Base-by-base conservation (phyloP, 1,140 invertebrate genomes). In the Lucilia cuprina region DNA sequence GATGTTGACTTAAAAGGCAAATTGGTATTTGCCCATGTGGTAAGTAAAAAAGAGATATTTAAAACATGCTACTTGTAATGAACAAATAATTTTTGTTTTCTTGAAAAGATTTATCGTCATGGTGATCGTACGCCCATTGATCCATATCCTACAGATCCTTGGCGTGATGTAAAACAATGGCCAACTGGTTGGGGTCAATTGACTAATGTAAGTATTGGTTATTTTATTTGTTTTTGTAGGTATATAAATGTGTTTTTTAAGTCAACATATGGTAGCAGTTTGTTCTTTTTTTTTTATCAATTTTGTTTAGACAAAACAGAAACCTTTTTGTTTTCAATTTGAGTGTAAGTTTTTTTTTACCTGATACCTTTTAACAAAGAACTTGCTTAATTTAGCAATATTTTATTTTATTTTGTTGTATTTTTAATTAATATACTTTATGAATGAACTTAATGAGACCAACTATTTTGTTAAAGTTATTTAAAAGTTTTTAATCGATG, bases 51-150 rank as follows among this genome's bases (percentile, higher is more conserved):
- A 25, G 3, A 19, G 74, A 17, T 13, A 41, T 47, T 82, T 41
- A 83, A 47, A 80, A 41, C 21, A 25, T n/a, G n/a, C n/a, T n/a
- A 50, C 12, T 70, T 49, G 10, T 30, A 35, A 30, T 25, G 47
- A 84, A 19, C 12, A 30, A 34, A 0, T 77, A 47, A 75, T 84
- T 55, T 77, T 9, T 77, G 12, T 19, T 35, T 82, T 82, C 41
- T 78, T 85, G 83, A 86, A 83, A 88, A 91, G 90, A 86, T 96
- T 25, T 96, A 92, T 89, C 92, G 97, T 83, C 97, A 98, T 93
- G 97, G 97, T 41, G 96, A 97, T 88, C 92, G 97, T 85, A 96
- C 95, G 34, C 96, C 96, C 0, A 91, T 96, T 5, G 88, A 93
- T 75, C 91, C 94, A 0, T 98, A 96, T 89, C 95, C 96, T 0